A percentile compares a stretch with the other conserved stretches of the same genome.
These are phyloP conservation scores for Enhydra lutris DNA, from an alignment of 2,113 vertebrate species.

Conservation along the genomic window DNA sequence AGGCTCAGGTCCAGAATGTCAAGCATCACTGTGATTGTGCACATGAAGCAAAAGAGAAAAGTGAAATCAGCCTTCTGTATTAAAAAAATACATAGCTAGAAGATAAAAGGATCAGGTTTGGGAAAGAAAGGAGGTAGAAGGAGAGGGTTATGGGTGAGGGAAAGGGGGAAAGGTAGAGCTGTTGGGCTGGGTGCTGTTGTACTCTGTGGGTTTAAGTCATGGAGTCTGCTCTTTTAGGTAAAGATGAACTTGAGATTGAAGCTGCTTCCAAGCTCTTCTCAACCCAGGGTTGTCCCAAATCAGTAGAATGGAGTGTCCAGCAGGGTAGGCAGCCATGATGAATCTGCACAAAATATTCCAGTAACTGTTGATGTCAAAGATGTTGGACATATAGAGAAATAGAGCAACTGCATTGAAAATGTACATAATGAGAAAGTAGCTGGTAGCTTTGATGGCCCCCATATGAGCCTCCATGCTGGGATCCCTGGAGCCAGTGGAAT, in stretches of 20 bases:
- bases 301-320: constrained; percentile 59
- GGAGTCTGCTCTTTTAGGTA: background rate
- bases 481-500: constrained; percentile 27
- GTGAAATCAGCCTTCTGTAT: background rate
- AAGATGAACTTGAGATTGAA: background rate
- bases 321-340: constrained; percentile 41
- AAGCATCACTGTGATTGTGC: background rate
- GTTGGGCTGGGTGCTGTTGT: background rate
- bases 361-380: background rate
- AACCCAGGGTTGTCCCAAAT: constrained; percentile 62
- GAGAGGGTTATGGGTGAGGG: background rate
- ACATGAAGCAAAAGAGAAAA: background rate
- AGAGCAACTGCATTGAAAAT: constrained; percentile 23
- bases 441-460: constrained; percentile 51
- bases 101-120: background rate
- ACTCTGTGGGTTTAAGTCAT: background rate
- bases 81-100: background rate
- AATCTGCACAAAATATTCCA: constrained; percentile 40
- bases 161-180: background rate
- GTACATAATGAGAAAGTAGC: constrained; percentile 52
- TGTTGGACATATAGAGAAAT: constrained; percentile 13
- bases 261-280: constrained; percentile 28
- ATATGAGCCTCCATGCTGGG: constrained; percentile 59
- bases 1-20: background rate
- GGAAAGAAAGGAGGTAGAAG: background rate